phyloP scores from a whole-genome alignment of 2,797 vertebrate genomes.

The Emydoidea blandingii region DNA sequence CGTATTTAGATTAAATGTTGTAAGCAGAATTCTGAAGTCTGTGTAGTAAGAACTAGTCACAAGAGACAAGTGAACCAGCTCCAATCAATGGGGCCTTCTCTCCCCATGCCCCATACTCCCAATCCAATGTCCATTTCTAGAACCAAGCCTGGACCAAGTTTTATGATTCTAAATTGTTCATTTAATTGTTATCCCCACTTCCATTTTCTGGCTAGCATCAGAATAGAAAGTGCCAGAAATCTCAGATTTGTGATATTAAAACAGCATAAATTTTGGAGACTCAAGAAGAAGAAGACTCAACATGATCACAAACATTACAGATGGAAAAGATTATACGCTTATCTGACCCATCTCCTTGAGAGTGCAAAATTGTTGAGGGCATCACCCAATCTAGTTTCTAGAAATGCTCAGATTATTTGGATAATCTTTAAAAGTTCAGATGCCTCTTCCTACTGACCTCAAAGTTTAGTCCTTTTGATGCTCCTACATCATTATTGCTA shows the following conservation, averaged over 20 bases:
- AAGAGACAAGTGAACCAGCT: not conserved
- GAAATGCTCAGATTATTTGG: not conserved
- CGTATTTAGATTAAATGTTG: not conserved
- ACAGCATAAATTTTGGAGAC: not conserved
- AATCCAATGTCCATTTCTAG: not conserved
- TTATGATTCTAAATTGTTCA: not conserved
- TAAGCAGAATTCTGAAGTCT: not conserved
- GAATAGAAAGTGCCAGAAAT: not conserved
- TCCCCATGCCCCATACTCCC: not conserved
- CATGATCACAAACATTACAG: too few species aligned
- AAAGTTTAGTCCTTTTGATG: not conserved
- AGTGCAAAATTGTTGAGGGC: not conserved
- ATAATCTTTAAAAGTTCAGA: not conserved
- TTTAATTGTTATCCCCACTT: not conserved
- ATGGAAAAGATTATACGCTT: too few species aligned
- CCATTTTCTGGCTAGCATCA: not conserved
- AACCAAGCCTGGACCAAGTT: not conserved
- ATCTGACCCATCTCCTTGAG: too few species aligned
- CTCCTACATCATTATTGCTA: not conserved
- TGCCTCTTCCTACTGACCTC: not conserved
- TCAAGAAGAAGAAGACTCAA: not conserved
- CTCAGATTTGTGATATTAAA: not conserved
- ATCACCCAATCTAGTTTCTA: not conserved
- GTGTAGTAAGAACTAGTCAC: not conserved
- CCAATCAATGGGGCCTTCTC: not conserved